phyloP scores from a whole-genome alignment of 2,113 vertebrate genomes.

The Zosterops japonicus region DNA sequence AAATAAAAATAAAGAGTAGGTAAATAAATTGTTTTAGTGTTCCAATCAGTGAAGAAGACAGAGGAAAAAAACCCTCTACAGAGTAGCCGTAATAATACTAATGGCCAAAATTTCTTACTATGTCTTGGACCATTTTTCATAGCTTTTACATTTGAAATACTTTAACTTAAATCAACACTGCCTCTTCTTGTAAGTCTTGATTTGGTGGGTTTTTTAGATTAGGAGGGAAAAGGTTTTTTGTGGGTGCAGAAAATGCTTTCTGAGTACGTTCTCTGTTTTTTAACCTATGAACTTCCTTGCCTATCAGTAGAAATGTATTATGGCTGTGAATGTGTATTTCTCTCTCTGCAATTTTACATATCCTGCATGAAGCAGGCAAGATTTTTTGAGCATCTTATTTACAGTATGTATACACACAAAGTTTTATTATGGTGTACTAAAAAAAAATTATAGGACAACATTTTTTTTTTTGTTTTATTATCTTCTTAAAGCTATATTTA shows the following conservation, averaged over 20 bases:
- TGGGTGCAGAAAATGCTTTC: background rate
- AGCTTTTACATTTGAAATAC: background rate
- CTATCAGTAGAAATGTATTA: background rate
- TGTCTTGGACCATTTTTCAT: background rate
- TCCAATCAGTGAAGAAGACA: background rate
- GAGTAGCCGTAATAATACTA: background rate
- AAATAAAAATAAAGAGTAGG: background rate
- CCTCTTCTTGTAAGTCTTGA: background rate
- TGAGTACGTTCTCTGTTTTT: background rate
- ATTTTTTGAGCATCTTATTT: background rate
- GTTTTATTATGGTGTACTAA: background rate
- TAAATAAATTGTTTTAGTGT: background rate
- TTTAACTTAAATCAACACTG: background rate
- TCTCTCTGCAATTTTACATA: background rate
- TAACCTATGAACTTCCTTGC: background rate
- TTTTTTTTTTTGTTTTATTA: background rate
- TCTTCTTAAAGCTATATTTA: background rate
- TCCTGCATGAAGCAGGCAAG: background rate
- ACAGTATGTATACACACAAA: background rate
- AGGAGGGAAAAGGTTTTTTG: background rate
- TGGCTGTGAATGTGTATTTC: background rate
- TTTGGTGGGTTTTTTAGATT: background rate
- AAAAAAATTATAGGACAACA: background rate
- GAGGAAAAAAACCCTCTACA: background rate
- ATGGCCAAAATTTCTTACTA: background rate